Base-by-base conservation (phyloP, 2,888 invertebrate genomes). In the Notocelia uddmanniana region DNA sequence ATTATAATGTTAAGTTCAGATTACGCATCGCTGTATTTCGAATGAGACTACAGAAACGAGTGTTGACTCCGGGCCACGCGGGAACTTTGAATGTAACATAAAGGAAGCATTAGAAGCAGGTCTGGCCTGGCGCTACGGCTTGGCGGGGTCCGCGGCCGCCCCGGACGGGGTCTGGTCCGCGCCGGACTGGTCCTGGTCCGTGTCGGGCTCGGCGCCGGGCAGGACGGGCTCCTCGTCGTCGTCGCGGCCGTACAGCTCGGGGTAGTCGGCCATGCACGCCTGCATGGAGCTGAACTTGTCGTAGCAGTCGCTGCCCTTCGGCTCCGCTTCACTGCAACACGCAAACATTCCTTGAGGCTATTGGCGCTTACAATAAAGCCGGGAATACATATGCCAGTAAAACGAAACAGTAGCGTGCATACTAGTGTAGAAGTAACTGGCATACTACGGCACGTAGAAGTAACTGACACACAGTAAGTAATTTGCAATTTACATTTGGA, bases 261-360 rank as follows among this genome's bases (percentile, higher is more conserved):
- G 98, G 92, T 96, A 98, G 76, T 96, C 93, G 55, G 96, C 93
- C 97, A 99, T 98, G 86, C 99, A 99, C 37, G 95, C 95, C 85
- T 98, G 98, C 98, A 99, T 98, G 66, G 95, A 95, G 84, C 96
- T 96, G 89, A 99, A 99, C 79, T 96, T 95, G 75, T 98, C 97
- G 83, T 97, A 97, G 89, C 99, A 99, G 82, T 99, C 98, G 59
- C 97, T 97, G 68, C 98, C 99, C 90, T 98, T 98, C 0, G 98
- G 97, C 3, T 98, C 98, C 3, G 96, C 96, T 73, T 95, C 95
- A 76, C 97, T 98, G 89, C 9, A 9, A 26, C 23, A 48, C 37
- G 31, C 31, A 2, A 31, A 31, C 8, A 9, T 31, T 31, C 26
- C 31, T n/a, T n/a, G 31, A 5, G 31, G 31, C 8, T 31, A 31